Evolutionary conservation across 2,888 invertebrate genomes (phyloP), one percentile per base, ranked within the genome.

Genomic region (Hololepta plana): DNA sequence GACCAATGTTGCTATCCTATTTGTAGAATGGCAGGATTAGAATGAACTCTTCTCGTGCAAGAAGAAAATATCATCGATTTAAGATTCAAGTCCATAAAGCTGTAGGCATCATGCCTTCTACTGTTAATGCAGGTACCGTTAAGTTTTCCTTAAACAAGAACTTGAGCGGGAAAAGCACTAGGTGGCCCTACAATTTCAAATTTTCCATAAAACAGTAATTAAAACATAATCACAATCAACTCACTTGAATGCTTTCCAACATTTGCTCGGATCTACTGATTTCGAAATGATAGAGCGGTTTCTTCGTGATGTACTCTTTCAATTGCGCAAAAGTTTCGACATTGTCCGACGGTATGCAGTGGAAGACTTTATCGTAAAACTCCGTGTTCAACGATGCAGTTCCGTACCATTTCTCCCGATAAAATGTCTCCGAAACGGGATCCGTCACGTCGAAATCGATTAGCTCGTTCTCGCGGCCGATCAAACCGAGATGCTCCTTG

Each of bases 81-180:
- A n/a, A n/a, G n/a, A 20, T 16, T 49, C 59, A 88, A 10, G 90
- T 91, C 91, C 95, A 96, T 11, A 95, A 60, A 2, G 81, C 65
- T 15, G 81, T 82, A 3, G 95, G 95, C 68, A 93, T 73, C 44
- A 95, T 73, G 24, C 85, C 85, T 52, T 95, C 93, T 51, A 84
- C 84, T 11, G 84, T 76, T 9, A 71, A 70, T 20, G 73, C 68
- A 27, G 74, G 70, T 4, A 93, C 93, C 10, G 80, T 81, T 21
- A 93, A 60, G 21, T 68, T 68, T 57, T 93, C 91, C 38, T 80
- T 70, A 43, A 69, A 67, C n/a, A 96, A 66, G 57, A 96, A 96
- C 32, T 81, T 65, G 26, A 90, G 55, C 1, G 96, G 95, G 48
- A 93, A 60, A 38, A 85, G 68, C 1, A 96, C 96, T 30, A 96